Conservation (phyloP, 2,113 vertebrate genomes). For the Oenanthe oenanthe region DNA sequence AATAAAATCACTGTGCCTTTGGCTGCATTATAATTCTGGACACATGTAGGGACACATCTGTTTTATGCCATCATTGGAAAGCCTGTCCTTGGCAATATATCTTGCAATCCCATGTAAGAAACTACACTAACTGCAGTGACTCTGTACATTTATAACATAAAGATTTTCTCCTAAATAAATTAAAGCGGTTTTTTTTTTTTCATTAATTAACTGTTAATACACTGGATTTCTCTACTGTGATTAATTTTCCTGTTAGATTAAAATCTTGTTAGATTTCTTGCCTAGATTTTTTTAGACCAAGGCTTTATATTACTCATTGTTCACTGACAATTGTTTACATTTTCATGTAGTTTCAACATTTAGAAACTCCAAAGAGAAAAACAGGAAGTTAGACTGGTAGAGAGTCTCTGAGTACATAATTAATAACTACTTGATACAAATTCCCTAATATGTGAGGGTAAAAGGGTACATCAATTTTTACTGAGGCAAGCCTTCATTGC, state of each 20-base stretch:
- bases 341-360: neutral
- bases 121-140: neutral
- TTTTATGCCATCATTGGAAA: neutral
- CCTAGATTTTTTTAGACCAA: neutral
- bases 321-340: neutral
- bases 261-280: neutral
- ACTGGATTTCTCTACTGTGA: neutral
- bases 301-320: neutral
- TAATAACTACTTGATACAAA: neutral
- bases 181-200: neutral
- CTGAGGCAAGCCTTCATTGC: neutral
- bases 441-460: neutral
- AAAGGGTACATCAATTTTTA: slow-evolving; percentile 29
- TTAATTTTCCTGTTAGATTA: neutral
- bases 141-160: neutral
- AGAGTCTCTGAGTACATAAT: neutral
- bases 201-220: neutral
- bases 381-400: neutral
- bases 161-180: neutral
- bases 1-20: neutral
- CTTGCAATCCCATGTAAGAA: neutral
- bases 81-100: neutral
- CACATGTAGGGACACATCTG: neutral
- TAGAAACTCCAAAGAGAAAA: neutral
- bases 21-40: neutral